Base-by-base conservation (phyloP, 2,797 vertebrate species). In the Takifugu rubripes region DNA sequence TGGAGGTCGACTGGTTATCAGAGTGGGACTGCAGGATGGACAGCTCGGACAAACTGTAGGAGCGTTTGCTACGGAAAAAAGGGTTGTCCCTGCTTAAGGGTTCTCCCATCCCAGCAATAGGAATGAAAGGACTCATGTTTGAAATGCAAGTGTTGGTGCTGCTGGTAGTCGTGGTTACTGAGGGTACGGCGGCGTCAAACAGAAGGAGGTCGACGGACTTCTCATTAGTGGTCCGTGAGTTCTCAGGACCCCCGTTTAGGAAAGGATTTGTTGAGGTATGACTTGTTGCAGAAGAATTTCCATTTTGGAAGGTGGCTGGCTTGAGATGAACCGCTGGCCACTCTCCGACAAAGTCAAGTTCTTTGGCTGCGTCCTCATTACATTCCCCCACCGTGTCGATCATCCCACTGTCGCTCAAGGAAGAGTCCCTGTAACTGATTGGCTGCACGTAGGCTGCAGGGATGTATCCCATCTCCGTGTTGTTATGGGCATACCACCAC, bases 401-500 rank as follows among this genome's bases (percentile, higher is more conserved):
- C 90, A 97, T 88, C 0, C 96, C 95, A 0, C 97, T 98, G 87
- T 99, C 96, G 0, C 93, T 96, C 49, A 97, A 91, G 0, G 92
- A 93, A 0, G 95, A 96, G 79, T 92, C 91, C 50, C 92, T 88
- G 79, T 87, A 89, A 75, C 85, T 92, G 0, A 98, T 57, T 3
- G 96, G 96, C 72, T 97, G 89, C 52, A 99, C 97, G 0, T 98
- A 95, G 6, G 96, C 94, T 3, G 96, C 92, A 0, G 97, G 97
- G 75, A 99, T 98, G 76, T 99, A 99, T 5, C 97, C 97, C 94
- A 98, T 98, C 78, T 98, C 97, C 0, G 92, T 98, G 79, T 94
- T 97, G 84, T 98, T 99, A 87, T 99, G 97, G 2, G 97, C 96
- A 0, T 99, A 99, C 97, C 96, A 99, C 96, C 97, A 99, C 72